Evolutionary conservation across 2,797 vertebrate genomes (phyloP), one percentile per base, ranked within the genome.

Genomic region (Acanthiza pusilla): DNA sequence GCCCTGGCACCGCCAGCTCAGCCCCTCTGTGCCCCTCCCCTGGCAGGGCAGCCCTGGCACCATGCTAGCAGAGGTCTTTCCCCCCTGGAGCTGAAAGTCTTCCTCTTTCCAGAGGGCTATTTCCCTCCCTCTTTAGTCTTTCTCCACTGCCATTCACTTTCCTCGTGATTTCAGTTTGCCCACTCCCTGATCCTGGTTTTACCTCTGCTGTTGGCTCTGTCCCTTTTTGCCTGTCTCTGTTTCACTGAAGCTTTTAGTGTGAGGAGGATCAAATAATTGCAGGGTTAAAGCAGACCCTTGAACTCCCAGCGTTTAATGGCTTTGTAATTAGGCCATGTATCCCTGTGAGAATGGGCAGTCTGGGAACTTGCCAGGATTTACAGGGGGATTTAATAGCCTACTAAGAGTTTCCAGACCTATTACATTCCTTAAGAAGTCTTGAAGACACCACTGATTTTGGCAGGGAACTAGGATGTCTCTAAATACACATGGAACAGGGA

Each of bases 271-370:
- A 88, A 85, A 75, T 81, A 36, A 85, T 86, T 51, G 40, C 92
- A 74, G 77, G 76, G 88, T 68, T 93, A 71, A 86, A 91, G 67
- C 74, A 86, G 77, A 82, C 76, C 89, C 91, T 88, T 93, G 94
- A 93, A 93, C 89, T 54, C 48, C 2, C 25, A 22, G 70, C 16
- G 5, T 85, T 91, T 93, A 94, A 93, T 93, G 91, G 94, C 11
- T 91, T 92, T 96, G 94, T 95, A 94, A 93, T 93, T 77, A 77
- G 94, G 94, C 89, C 89, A n/a, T 60, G 58, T 55, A 90, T 81
- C 85, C 85, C 77, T 95, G 91, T 93, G 89, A 94, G 91, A 96
- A 92, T 84, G 83, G 76, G 77, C 83, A 94, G 29, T 16, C 67
- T 94, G 91, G 85, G 88, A 88, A 22, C 50, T 71, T 88, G 89